Evolutionary conservation across 2,113 vertebrate species (phyloP), one percentile per base, ranked within the genome.

Genomic region (Siniperca knerii): DNA sequence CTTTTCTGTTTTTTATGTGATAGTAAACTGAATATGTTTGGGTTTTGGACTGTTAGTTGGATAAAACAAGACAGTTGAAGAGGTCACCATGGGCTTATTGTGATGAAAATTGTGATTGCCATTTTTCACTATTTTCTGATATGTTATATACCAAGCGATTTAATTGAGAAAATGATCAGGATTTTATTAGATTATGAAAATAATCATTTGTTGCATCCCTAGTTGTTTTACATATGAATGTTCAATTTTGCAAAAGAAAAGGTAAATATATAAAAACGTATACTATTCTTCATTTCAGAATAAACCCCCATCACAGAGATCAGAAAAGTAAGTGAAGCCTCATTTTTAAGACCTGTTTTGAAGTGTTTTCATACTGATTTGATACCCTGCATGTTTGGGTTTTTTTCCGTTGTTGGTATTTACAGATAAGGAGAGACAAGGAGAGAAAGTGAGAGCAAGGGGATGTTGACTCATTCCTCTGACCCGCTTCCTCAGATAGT

Each of bases 401-500:
- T 58, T 75, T 20, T 69, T 74, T 20, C 1, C 20, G 6, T 85
- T 87, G 64, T 87, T 88, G 85, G 91, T 86, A 84, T 92, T 90
- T 90, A 79, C 90, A 93, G 92, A 88, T 50, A 72, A 86, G 73
- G 46, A 76, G 80, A 71, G 52, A 81, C 73, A 61, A 75, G 73
- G 72, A 82, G 79, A 79, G 69, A 89, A 64, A 77, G 77, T 68
- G 58, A 70, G 69, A 86, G 79, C 60, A 65, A 83, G 75, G 92
- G 89, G 91, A 95, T 95, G 92, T 89, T 95, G 90, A 94, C 92
- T 55, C 90, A 79, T 68, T 74, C 92, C 82, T 87, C 90, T 89
- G 87, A 92, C 82, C 89, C 72, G 9, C 89, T 86, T 83, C 86
- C 89, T 86, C 91, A 91, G 33, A 83, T 92, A 86, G 87, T 90